These are phyloP conservation scores for Hybos culiciformis DNA, from an alignment of 2,888 invertebrate species.

Conservation along the genomic window DNA sequence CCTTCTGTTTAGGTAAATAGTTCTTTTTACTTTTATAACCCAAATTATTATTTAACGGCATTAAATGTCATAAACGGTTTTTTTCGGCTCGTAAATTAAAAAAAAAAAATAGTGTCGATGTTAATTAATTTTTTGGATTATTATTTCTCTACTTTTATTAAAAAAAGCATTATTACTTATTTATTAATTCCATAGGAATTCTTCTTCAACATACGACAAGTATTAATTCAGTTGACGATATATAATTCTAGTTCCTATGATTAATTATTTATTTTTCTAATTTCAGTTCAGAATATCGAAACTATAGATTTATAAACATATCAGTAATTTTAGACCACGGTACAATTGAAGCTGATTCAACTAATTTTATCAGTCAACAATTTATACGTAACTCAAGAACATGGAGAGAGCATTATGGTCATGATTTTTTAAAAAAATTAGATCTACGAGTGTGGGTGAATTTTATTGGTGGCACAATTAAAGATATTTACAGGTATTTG, in stretches of 20 bases:
- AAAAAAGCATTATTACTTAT: background rate
- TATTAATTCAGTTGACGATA: background rate
- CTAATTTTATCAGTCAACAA: no score
- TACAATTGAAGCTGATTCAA: background rate
- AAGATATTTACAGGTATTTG: no score
- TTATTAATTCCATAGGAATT: background rate
- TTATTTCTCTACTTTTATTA: no score
- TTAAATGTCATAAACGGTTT: no score
- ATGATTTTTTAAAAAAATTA: background rate
- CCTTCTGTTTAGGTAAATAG: background rate
- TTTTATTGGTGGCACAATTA: background rate
- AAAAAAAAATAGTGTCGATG: no score
- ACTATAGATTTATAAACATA: constrained; percentile 1
- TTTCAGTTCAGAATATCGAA: background rate
- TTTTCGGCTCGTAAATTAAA: no score
- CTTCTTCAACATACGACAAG: no score
- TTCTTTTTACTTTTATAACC: background rate
- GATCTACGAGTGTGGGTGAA: background rate
- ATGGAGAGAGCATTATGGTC: no score
- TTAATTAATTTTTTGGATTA: no score
- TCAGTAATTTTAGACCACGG: background rate
- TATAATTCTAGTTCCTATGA: background rate
- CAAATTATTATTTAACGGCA: no score
- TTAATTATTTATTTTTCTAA: background rate
- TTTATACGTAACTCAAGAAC: no score